phyloP scores from a whole-genome alignment of 2,797 vertebrate genomes.

The Poeciliopsis turneri region DNA sequence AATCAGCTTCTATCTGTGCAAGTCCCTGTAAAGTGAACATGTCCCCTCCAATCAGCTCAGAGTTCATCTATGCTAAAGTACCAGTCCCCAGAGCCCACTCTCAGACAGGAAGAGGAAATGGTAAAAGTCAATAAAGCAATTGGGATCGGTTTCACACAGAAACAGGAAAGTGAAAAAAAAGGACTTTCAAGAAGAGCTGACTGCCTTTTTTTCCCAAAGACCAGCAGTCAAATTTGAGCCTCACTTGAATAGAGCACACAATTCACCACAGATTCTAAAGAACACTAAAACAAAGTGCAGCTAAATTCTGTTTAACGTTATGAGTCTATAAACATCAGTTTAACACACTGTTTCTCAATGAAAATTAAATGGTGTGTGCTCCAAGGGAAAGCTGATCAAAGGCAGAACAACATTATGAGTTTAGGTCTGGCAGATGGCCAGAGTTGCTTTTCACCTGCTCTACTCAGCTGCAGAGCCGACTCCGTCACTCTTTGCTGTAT shows the following conservation, averaged over 20 bases:
- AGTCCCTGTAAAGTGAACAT: conserved; percentile 59
- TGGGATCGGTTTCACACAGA: conserved; percentile 67
- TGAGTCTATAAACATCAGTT: conserved; percentile 53
- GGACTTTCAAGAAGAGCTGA: conserved; percentile 55
- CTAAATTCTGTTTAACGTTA: conserved; percentile 49
- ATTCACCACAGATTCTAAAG: conserved; percentile 25
- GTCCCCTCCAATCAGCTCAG: conserved; percentile 67
- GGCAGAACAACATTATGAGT: conserved; percentile 56
- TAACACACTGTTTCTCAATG: conserved; percentile 43
- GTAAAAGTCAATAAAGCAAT: conserved; percentile 74
- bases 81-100: conserved; percentile 61
- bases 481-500: conserved; percentile 52
- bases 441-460: conserved; percentile 41
- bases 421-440: conserved; percentile 57
- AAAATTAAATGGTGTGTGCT: conserved; percentile 48
- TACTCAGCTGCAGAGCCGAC: conserved; percentile 24
- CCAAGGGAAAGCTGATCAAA: conserved; percentile 55
- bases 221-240: conserved; percentile 28
- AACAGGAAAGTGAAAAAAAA: conserved; percentile 30
- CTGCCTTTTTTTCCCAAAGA: conserved; percentile 61
- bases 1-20: conserved; percentile 33
- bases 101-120: conserved; percentile 71
- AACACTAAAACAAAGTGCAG: conserved; percentile 12
- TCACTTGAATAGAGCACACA: conserved; percentile 13
- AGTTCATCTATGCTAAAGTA: conserved; percentile 49